Percentiles rank a stretch among this genome's conserved stretches.
phyloP scores from a whole-genome alignment of 2,113 vertebrate species.

The Passer montanus region DNA sequence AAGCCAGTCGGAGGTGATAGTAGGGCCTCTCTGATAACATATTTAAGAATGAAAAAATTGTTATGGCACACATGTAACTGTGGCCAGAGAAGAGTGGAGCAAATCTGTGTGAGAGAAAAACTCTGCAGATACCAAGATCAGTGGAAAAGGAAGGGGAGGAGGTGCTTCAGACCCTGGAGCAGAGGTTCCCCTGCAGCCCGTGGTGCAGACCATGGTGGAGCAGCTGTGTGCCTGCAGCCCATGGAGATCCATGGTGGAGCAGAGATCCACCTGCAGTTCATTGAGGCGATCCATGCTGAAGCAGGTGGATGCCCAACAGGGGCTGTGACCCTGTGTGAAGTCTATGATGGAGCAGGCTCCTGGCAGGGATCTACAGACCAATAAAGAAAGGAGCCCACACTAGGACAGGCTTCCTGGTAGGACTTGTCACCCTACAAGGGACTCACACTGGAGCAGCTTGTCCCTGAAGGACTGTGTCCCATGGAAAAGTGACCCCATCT shows the following conservation, averaged over 20 bases:
- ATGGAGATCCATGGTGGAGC: no score
- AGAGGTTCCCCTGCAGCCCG: accelerated
- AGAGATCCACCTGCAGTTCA: no score
- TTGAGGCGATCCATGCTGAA: background rate
- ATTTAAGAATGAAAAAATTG: background rate
- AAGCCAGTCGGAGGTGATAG: background rate
- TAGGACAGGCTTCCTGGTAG: background rate
- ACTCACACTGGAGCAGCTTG: no score
- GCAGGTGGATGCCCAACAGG: background rate
- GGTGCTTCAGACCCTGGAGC: background rate
- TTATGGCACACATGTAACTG: background rate
- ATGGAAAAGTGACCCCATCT: background rate
- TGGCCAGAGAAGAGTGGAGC: background rate
- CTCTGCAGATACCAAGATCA: background rate
- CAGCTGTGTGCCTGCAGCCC: no score
- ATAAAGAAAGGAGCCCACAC: background rate
- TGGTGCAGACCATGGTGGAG: no score
- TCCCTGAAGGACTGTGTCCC: background rate
- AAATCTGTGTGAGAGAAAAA: background rate
- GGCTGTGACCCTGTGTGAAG: background rate
- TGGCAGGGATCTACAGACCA: background rate
- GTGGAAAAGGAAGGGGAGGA: background rate
- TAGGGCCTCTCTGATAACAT: background rate
- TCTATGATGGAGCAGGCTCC: background rate
- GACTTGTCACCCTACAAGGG: background rate